A percentile compares a stretch with the other conserved stretches of the same genome.
Conservation (phyloP, 2,113 vertebrate genomes). For the Equus quagga region DNA sequence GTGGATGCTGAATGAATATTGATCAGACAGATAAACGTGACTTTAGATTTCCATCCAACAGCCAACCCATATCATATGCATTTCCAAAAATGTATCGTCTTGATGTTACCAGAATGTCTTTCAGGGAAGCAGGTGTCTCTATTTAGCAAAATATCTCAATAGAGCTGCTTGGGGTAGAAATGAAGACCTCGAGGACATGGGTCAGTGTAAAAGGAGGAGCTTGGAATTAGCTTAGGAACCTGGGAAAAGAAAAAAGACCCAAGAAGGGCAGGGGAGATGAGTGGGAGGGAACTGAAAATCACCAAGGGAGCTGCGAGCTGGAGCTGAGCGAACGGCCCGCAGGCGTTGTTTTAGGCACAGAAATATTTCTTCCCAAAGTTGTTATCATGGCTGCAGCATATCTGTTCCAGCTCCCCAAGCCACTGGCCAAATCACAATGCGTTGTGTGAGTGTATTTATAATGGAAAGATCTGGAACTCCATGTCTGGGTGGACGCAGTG, state of each 20-base stretch:
- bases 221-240: not conserved
- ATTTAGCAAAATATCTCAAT: not conserved
- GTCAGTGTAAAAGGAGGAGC: not conserved
- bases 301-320: accelerated
- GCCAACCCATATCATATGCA: not conserved
- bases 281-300: not conserved
- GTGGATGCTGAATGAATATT: not conserved
- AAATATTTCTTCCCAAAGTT: not conserved
- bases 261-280: not conserved
- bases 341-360: not conserved
- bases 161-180: not conserved
- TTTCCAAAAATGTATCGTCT: not conserved
- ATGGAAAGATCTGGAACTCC: not conserved
- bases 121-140: not conserved
- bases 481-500: not conserved
- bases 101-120: not conserved
- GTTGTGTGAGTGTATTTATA: not conserved
- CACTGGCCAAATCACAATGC: accelerated
- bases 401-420: not conserved
- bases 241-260: accelerated
- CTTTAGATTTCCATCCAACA: too few relatives aligned
- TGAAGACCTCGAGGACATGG: not conserved
- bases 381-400: too few relatives aligned
- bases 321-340: not conserved
- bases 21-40: not conserved